phyloP scores from a whole-genome alignment of 2,797 vertebrate species.

The Carapus acus region DNA sequence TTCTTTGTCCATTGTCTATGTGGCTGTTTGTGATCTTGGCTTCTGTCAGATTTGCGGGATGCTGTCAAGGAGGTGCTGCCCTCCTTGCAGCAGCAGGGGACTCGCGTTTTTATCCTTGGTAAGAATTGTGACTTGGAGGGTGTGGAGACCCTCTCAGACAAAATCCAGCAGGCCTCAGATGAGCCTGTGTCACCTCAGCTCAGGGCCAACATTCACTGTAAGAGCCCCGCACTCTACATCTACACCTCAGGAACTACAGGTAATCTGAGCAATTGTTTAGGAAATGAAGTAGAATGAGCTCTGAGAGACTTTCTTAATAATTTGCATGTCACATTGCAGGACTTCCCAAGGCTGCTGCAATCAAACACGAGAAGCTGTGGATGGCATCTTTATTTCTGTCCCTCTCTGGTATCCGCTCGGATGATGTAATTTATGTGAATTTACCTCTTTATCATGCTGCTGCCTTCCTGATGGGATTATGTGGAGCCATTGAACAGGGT shows the following conservation, averaged over 20 bases:
- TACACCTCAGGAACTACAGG: conserved; percentile 94
- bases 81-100: conserved; percentile 65
- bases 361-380: conserved; percentile 72
- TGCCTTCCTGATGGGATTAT: conserved; percentile 75
- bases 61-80: conserved; percentile 80
- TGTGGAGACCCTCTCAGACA: conserved; percentile 70
- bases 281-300: too few species aligned
- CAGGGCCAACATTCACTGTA: conserved; percentile 65
- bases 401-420: conserved; percentile 44
- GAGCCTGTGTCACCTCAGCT: conserved; percentile 70
- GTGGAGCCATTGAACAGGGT: conserved; percentile 76
- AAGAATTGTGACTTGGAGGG: conserved; percentile 67
- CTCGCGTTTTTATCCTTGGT: conserved; percentile 70
- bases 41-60: conserved; percentile 67
- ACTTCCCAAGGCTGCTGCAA: conserved; percentile 82
- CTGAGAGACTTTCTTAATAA: too few species aligned
- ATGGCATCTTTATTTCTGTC: conserved; percentile 36
- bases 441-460: conserved; percentile 83
- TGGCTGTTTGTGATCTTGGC: background rate
- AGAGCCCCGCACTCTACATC: conserved; percentile 78
- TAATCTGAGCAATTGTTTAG: too few species aligned
- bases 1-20: background rate
- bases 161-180: conserved; percentile 73
- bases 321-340: conserved; percentile 59
- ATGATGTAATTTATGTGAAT: conserved; percentile 74